Evolutionary conservation across 2,113 vertebrate species (phyloP), one percentile per base, ranked within the genome.

Genomic region (Plectropomus leopardus): DNA sequence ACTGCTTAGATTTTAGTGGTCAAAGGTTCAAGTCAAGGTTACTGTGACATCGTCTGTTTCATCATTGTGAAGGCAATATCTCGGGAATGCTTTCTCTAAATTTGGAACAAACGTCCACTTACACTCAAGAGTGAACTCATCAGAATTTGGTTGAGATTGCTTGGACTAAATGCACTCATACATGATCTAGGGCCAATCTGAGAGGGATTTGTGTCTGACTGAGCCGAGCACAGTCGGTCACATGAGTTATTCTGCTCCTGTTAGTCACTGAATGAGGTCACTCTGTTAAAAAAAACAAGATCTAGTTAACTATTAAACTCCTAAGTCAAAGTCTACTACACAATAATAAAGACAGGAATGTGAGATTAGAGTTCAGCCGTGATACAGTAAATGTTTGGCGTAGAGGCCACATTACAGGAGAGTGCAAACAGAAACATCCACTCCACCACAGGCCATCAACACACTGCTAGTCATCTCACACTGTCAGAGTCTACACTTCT

Each of bases 241-340:
- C 28, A 59, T 72, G 66, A 58, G 15, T 50, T 30, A 4, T 4
- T 34, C 14, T 51, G 17, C 36, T 65, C 24, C 24, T 65, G 44
- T 64, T 73, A 50, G 34, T 78, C 51, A 69, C 55, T 3, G 28
- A 36, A 32, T 45, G 9, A 30, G 21, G n/a, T 61, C 32, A 8
- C 15, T 40, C 28, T 2, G 24, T 4, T 47, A 2, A 26, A 7
- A 61, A 69, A 19, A 44, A 61, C 2, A 16, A 1, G 5, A 69
- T n/a, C 17, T 34, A 19, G 83, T 88, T 86, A 86, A 84, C 16
- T 32, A 75, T 82, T 76, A 78, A 75, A 65, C 75, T 6, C 2
- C 28, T 6, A 4, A 24, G 57, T 58, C 75, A 84, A 80, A 82
- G 80, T 76, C 65, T 32, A 4, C 36, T 2, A 1, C 7, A 6